phyloP scores from a whole-genome alignment of 2,888 invertebrate species.

The Drosophila emarginata region DNA sequence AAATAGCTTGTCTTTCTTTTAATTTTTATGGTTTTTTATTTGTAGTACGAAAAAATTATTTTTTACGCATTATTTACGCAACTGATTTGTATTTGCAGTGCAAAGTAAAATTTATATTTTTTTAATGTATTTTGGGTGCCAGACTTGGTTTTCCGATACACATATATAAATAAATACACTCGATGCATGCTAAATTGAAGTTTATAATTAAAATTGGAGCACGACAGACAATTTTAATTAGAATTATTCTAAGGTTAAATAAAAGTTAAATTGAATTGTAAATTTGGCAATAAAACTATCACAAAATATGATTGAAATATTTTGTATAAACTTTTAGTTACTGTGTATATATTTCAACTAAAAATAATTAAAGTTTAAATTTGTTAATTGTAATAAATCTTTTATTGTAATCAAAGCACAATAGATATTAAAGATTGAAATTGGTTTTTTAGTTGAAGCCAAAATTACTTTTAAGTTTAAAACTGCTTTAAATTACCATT shows the following conservation, averaged over 20 bases:
- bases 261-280: neutral
- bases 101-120: constrained; percentile 44
- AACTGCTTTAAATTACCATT: too few species aligned
- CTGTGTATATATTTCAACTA: too few species aligned
- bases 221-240: constrained; percentile 1
- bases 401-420: too few species aligned
- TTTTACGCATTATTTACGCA: constrained; percentile 78
- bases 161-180: neutral
- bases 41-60: neutral
- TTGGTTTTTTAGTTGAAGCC: too few species aligned
- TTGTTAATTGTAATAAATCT: too few species aligned
- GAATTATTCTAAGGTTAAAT: constrained; percentile 11
- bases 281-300: neutral
- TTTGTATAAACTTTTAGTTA: too few species aligned
- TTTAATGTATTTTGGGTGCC: neutral
- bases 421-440: too few species aligned
- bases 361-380: too few species aligned
- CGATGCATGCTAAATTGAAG: constrained; percentile 13
- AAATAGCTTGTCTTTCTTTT: constrained; percentile 40
- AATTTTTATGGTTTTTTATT: neutral
- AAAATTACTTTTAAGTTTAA: too few species aligned
- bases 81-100: constrained; percentile 77
- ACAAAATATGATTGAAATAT: too few species aligned
- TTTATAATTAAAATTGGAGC: constrained; percentile 18
- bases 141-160: neutral